Base-by-base conservation (phyloP, 2,797 vertebrate species). In the Brachyrhaphis roseni region DNA sequence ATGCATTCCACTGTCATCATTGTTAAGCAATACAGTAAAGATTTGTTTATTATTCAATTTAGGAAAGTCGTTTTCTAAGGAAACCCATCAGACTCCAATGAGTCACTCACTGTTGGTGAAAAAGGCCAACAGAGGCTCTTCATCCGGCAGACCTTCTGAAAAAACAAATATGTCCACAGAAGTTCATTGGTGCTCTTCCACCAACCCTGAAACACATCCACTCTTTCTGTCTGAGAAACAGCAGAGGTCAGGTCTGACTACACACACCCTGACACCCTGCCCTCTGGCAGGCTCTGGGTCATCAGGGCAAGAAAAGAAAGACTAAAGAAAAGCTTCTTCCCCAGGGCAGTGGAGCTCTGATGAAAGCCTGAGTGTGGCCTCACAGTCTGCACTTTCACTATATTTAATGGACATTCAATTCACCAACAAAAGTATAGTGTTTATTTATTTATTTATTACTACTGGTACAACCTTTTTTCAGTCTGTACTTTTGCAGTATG, bases 171-270 rank as follows among this genome's bases (percentile, higher is more conserved):
- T 51, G 31, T 53, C 51, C 20, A 34, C 28, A 10, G 11, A 51
- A 5, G 23, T 57, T 41, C 3, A 26, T n/a, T 8, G 45, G 51
- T 55, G 34, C 15, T 49, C 5, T 18, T 51, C 31, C 5, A n/a
- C 49, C 31, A 36, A 12, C 72, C 18, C 31, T 28, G 34, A 11
- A 73, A 39, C 62, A 64, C 31, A 41, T 68, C 10, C 20, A 26
- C 2, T 68, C 20, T 23, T 8, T 36, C 18, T 20, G 28, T 34
- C 28, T 46, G 74, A 62, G 34, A 76, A 10, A 76, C 39, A 76
- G 45, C 18, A 26, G 34, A 70, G 15, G 49, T 68, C 46, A 51
- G 76, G 34, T 77, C 64, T 53, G 76, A 31, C 64, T 49, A 28
- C 18, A 64, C 8, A 41, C 46, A 53, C 46, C 31, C 76, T 64